Percentiles rank a stretch among this genome's conserved stretches.
These are phyloP conservation scores for Dendroctonus valens DNA, from an alignment of 1,140 invertebrate species.

Conservation along the genomic window DNA sequence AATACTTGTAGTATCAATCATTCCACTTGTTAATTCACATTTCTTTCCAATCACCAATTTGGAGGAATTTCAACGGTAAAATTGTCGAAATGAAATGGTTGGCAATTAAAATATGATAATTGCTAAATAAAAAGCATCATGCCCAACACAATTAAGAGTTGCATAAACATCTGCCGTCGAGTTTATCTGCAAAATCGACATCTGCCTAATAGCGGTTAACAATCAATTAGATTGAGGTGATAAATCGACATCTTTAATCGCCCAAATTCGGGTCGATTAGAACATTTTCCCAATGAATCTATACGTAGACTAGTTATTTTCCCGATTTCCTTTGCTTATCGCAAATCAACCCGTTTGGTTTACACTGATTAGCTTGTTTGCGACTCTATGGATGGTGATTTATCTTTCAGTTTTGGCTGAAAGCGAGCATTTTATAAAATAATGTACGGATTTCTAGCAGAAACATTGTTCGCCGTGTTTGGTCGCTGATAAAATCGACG, in stretches of 20 bases:
- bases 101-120: conserved; percentile 5
- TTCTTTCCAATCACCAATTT: too few relatives aligned
- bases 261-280: conserved; percentile 18
- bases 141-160: conserved; percentile 3
- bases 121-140: conserved; percentile 5
- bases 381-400: neutral
- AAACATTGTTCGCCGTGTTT: too few relatives aligned
- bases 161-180: conserved; percentile 17
- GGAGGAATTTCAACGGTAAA: too few relatives aligned
- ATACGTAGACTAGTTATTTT: neutral
- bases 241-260: conserved; percentile 15
- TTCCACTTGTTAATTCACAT: too few relatives aligned
- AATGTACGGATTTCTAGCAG: too few relatives aligned
- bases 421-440: too few relatives aligned
- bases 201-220: conserved; percentile 18
- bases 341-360: too few relatives aligned
- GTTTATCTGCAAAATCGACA: conserved; percentile 18
- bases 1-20: too few relatives aligned
- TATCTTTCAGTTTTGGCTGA: neutral
- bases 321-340: neutral
- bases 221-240: conserved; percentile 18
- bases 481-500: too few relatives aligned
- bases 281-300: neutral
- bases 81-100: too few relatives aligned
- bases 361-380: neutral